phyloP scores from a whole-genome alignment of 2,888 invertebrate species.

The Scaptomyza reducta region DNA sequence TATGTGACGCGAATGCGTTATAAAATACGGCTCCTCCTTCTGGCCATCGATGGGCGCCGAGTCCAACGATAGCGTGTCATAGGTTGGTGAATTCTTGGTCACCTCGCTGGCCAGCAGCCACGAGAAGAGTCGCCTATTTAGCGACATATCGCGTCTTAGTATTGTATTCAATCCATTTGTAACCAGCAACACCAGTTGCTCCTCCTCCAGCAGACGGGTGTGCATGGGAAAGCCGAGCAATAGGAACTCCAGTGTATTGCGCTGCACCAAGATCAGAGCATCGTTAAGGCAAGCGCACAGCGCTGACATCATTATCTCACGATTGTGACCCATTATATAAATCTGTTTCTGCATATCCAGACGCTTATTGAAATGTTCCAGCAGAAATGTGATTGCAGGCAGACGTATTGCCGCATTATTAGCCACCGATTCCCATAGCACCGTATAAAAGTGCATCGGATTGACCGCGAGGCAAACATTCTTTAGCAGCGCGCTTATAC shows the following conservation, averaged over 20 bases:
- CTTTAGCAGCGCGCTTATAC: conserved; percentile 84
- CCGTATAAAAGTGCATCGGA: conserved; percentile 92
- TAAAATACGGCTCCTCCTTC: conserved; percentile 86
- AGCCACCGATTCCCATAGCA: conserved; percentile 94
- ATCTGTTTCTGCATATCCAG: conserved; percentile 92
- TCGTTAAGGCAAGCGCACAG: conserved; percentile 92
- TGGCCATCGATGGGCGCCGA: conserved; percentile 50
- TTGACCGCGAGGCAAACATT: conserved; percentile 90
- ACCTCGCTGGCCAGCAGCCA: conserved; percentile 92
- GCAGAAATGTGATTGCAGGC: conserved; percentile 92
- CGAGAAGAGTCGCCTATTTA: conserved; percentile 92
- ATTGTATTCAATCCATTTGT: conserved; percentile 90
- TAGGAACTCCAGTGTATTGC: conserved; percentile 93
- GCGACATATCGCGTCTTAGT: conserved; percentile 93
- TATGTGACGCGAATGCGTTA: conserved; percentile 88
- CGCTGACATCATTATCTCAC: conserved; percentile 92
- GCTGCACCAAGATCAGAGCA: conserved; percentile 91
- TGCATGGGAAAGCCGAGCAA: conserved; percentile 93
- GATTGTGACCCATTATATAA: conserved; percentile 92
- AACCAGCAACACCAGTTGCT: conserved; percentile 89
- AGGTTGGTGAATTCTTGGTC: conserved; percentile 84
- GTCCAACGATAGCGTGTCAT: conserved; percentile 73
- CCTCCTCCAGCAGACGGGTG: conserved; percentile 88
- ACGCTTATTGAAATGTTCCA: conserved; percentile 92
- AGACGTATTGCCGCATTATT: conserved; percentile 92